A percentile compares a stretch with the other conserved stretches of the same genome.
These are phyloP conservation scores for Ophioderma brevispina DNA, from an alignment of 35 echinoderm and acorn worm species.

Conservation along the genomic window DNA sequence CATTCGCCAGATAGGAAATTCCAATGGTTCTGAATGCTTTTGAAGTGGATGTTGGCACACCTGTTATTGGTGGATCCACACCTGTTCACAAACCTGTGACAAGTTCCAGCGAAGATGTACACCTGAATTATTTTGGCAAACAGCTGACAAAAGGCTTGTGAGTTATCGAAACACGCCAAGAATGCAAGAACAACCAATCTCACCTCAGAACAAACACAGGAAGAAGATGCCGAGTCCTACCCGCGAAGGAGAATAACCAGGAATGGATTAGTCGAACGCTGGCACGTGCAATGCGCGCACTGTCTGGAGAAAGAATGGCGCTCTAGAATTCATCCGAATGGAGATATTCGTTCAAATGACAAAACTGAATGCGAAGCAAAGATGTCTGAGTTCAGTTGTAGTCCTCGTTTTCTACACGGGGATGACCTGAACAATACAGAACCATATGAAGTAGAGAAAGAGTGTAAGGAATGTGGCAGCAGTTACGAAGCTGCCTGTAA, in stretches of 20 bases:
- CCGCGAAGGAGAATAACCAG: neutral
- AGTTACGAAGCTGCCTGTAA: neutral
- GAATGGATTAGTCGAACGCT: neutral
- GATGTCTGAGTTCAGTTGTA: too few relatives aligned
- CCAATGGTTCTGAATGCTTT: neutral
- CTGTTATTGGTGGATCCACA: neutral
- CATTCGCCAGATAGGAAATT: neutral
- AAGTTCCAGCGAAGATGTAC: neutral
- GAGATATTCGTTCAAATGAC: neutral
- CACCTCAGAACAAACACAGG: too few relatives aligned
- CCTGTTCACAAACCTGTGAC: neutral
- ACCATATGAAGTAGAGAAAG: slow-evolving; percentile 1
- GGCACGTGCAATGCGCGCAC: neutral
- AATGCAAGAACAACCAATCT: neutral
- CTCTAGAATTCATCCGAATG: neutral
- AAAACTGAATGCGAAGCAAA: too few relatives aligned
- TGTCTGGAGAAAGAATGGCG: neutral
- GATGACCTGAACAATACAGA: too few relatives aligned
- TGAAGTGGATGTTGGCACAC: neutral
- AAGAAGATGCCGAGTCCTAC: neutral
- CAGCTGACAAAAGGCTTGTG: neutral
- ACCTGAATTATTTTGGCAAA: neutral
- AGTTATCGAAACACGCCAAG: neutral
- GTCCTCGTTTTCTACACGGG: too few relatives aligned
- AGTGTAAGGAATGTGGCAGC: neutral